A percentile compares a stretch with the other conserved stretches of the same genome.
phyloP scores from a whole-genome alignment of 2,797 vertebrate species.

The Siniperca obscura region DNA sequence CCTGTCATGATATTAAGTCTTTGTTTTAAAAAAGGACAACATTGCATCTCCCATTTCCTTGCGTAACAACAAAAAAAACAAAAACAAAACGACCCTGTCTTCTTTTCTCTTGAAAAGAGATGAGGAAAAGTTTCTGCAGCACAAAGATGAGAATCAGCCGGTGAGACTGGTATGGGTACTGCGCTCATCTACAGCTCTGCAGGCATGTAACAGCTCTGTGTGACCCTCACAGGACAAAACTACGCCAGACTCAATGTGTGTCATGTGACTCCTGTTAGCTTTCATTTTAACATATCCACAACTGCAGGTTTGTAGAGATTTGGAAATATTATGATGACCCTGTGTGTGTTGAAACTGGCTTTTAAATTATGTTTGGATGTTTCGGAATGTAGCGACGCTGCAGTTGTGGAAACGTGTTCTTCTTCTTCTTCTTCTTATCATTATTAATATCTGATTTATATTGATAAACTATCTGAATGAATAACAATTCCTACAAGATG shows the following conservation, averaged over 20 bases:
- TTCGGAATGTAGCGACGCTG: not conserved
- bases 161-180: not conserved
- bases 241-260: not conserved
- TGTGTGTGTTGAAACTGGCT: not conserved
- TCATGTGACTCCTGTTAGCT: conserved; percentile 8
- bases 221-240: conserved; percentile 20
- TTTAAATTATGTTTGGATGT: not conserved
- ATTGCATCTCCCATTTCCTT: not conserved
- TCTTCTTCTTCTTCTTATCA: no score
- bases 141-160: not conserved
- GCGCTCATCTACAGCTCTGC: conserved; percentile 11
- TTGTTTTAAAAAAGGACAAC: not conserved
- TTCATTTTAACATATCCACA: not conserved
- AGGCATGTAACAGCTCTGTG: conserved; percentile 26
- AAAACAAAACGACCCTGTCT: not conserved
- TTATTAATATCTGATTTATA: not conserved
- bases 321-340: not conserved
- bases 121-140: not conserved
- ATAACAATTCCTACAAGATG: not conserved
- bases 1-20: not conserved
- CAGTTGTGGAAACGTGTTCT: no score
- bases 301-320: not conserved
- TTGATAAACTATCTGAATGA: not conserved
- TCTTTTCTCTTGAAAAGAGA: not conserved
- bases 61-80: not conserved